These are phyloP conservation scores for Plebejus melissa DNA, from an alignment of 2,888 invertebrate species.

Conservation along the genomic window DNA sequence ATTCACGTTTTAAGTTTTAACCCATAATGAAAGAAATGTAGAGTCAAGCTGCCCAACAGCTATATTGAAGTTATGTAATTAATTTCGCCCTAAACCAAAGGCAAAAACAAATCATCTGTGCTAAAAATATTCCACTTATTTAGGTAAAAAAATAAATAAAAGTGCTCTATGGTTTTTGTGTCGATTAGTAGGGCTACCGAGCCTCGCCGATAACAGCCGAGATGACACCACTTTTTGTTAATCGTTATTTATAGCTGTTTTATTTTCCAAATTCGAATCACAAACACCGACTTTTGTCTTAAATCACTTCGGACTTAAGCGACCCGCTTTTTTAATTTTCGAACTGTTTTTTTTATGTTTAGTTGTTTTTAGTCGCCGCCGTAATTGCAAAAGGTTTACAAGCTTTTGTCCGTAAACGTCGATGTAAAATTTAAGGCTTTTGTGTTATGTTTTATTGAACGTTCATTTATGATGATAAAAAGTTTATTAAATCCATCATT, in stretches of 20 bases:
- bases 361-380: slow-evolving; percentile 21
- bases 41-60: not conserved
- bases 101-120: not conserved
- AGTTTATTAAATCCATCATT: slow-evolving; percentile 13
- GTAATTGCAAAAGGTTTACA: slow-evolving; percentile 23
- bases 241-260: slow-evolving; percentile 75
- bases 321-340: slow-evolving; percentile 48
- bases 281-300: slow-evolving; percentile 58
- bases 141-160: not conserved
- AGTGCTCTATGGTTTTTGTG: slow-evolving; percentile 47
- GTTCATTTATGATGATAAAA: slow-evolving; percentile 13
- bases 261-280: slow-evolving; percentile 42
- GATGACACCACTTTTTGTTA: slow-evolving; percentile 77
- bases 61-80: not conserved
- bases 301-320: slow-evolving; percentile 56
- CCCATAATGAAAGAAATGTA: not conserved
- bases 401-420: slow-evolving; percentile 20
- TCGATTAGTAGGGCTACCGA: slow-evolving; percentile 47
- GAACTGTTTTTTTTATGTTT: slow-evolving; percentile 30
- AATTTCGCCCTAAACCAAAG: not conserved
- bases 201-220: slow-evolving; percentile 63
- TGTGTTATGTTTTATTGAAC: slow-evolving; percentile 20
- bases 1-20: no score
- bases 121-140: not conserved
- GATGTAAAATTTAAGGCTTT: slow-evolving; percentile 20